Base-by-base conservation (phyloP, 1,140 invertebrate species). In the Trichoplusia ni region DNA sequence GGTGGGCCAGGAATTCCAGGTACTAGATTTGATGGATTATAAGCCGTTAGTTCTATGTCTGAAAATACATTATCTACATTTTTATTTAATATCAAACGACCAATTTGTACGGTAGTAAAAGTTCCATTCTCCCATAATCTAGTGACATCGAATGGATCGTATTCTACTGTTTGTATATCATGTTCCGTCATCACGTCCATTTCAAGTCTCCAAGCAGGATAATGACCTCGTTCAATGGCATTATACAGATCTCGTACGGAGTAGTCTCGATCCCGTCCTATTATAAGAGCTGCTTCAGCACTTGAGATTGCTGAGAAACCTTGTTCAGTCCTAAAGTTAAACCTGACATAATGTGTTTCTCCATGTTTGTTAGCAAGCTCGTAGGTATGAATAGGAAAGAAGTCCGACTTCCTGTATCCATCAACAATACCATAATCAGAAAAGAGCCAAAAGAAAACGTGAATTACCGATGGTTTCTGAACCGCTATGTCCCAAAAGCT, bases 391-490 rank as follows among this genome's bases (percentile, higher is more conserved):
- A 93, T 92, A 2, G 94, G 93, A 67, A 94, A 88, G 0, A 54
- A 88, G 69, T 94, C 91, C 92, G 94, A 94, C 69, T 93, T 92
- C 56, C 96, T 92, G 82, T 94, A 95, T 4, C 97, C 96, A 80
- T 97, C 94, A 1, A 97, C 97, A 47, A 96, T 95, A 18, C 97
- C 97, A 71, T 96, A 93, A 90, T 98, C 97, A 7, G 95, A 94
- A 70, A 97, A 96, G 13, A 97, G 81, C 82, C 97, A 94, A 84
- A 95, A 92, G 0, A 95, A 91, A 83, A 96, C 95, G 81, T 98
- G 96, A 5, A 94, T 94, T 0, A 93, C 91, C 83, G 97, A 96
- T 0, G 96, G 95, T 61, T 95, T 91, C 9, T 97, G 86, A 0
- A 94, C 93, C 14, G 97, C 92, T 3, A 23, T 3, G 13, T 60